phyloP scores from a whole-genome alignment of 2,888 invertebrate genomes.

The Drosophila affinis region DNA sequence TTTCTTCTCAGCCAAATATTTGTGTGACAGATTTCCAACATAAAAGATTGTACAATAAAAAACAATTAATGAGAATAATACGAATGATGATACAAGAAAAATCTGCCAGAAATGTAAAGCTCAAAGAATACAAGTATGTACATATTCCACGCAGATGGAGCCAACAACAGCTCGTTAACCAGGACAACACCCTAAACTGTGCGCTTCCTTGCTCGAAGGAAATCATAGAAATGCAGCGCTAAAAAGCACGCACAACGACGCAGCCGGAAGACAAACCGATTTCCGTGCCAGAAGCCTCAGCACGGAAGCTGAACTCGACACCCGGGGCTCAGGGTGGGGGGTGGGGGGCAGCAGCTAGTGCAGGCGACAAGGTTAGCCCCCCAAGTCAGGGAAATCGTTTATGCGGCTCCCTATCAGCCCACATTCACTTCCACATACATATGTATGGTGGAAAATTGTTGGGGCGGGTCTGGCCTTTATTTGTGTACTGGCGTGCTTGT shows the following conservation, averaged over 20 bases:
- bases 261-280: conserved; percentile 74
- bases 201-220: conserved; percentile 1
- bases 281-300: conserved; percentile 59
- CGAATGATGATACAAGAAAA: background rate
- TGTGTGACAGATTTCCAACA: background rate
- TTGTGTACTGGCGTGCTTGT: conserved; percentile 19
- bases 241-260: conserved; percentile 55
- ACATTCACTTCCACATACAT: background rate
- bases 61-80: background rate
- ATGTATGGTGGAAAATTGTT: conserved; percentile 45
- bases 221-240: conserved; percentile 56
- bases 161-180: conserved; percentile 31
- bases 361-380: conserved; percentile 69
- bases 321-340: conserved; percentile 18
- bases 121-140: background rate
- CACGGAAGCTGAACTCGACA: conserved; percentile 42
- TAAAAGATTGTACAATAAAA: background rate
- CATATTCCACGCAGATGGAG: conserved; percentile 10
- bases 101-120: background rate
- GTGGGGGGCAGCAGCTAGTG: conserved; percentile 24
- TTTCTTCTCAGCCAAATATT: background rate
- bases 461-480: conserved; percentile 46
- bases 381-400: conserved; percentile 43
- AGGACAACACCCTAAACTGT: conserved; percentile 11
- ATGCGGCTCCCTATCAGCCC: conserved; percentile 11